Percentiles rank a stretch among this genome's conserved stretches.
Conservation (phyloP, 2,113 vertebrate species). For the Chionodraco myersi region DNA sequence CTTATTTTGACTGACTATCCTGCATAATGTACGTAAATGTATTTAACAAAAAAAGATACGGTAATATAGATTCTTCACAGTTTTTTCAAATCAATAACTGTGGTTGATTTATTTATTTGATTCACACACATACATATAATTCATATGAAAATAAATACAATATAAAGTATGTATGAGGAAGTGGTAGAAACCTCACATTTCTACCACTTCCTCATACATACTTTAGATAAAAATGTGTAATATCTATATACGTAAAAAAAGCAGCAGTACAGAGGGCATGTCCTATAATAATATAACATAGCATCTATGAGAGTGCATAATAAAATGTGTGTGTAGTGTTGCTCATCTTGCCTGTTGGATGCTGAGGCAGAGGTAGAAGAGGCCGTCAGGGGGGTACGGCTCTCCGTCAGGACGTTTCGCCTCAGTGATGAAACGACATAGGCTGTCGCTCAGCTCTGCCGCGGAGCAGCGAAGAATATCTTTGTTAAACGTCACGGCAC, state of each 20-base stretch:
- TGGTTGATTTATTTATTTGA: no score
- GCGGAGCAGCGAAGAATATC: conserved; percentile 90
- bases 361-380: conserved; percentile 95
- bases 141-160: no score
- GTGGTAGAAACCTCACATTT: no score
- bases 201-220: no score
- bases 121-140: no score
- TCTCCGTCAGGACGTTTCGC: conserved; percentile 87
- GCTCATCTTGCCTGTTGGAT: conserved; percentile 89
- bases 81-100: no score
- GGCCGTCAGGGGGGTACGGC: conserved; percentile 88
- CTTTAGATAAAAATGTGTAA: no score
- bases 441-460: conserved; percentile 89
- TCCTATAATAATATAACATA: no score
- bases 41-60: not conserved
- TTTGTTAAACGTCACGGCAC: conserved; percentile 85
- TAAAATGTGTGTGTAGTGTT: not conserved
- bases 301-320: not conserved
- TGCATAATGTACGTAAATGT: not conserved
- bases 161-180: no score
- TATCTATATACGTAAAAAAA: no score
- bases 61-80: not conserved
- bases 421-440: conserved; percentile 91
- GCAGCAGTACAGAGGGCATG: no score
- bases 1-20: not conserved